These are phyloP conservation scores for Whitmania pigra DNA, from an alignment of 1,140 invertebrate species.

Conservation along the genomic window DNA sequence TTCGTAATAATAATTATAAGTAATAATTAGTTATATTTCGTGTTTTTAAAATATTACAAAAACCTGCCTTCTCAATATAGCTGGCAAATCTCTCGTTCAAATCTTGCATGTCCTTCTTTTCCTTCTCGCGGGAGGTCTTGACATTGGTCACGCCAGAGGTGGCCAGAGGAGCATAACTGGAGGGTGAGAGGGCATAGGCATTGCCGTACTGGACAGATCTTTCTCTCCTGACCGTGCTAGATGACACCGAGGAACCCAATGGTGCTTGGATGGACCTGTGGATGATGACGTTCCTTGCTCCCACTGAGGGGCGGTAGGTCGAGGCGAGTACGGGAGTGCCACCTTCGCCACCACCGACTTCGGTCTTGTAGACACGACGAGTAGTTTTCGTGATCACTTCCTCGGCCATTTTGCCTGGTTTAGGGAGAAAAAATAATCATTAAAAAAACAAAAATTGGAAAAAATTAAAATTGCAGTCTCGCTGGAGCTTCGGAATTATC, in stretches of 20 bases:
- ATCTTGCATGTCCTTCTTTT: constrained; percentile 35
- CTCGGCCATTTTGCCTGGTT: background rate
- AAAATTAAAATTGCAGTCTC: no score
- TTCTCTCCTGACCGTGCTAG: background rate
- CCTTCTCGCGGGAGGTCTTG: constrained; percentile 37
- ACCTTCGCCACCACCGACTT: background rate
- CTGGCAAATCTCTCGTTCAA: constrained; percentile 38
- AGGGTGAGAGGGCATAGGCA: constrained; percentile 34
- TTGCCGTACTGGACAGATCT: constrained; percentile 25
- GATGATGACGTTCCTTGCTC: constrained; percentile 11
- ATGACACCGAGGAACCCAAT: background rate
- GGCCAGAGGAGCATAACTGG: constrained; percentile 31
- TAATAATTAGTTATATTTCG: no score
- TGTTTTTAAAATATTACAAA: no score
- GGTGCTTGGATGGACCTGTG: background rate
- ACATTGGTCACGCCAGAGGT: constrained; percentile 38
- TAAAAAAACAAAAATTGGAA: no score
- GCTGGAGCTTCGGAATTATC: no score
- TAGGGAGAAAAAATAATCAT: no score
- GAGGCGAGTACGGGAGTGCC: background rate
- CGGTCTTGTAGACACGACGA: constrained; percentile 7
- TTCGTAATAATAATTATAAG: background rate
- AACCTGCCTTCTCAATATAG: constrained; percentile 46
- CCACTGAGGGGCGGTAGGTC: background rate
- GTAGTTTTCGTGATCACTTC: constrained; percentile 1